A percentile compares a stretch with the other conserved stretches of the same genome.
phyloP scores from a whole-genome alignment of 2,888 invertebrate species.

The Dastarcus helophoroides region DNA sequence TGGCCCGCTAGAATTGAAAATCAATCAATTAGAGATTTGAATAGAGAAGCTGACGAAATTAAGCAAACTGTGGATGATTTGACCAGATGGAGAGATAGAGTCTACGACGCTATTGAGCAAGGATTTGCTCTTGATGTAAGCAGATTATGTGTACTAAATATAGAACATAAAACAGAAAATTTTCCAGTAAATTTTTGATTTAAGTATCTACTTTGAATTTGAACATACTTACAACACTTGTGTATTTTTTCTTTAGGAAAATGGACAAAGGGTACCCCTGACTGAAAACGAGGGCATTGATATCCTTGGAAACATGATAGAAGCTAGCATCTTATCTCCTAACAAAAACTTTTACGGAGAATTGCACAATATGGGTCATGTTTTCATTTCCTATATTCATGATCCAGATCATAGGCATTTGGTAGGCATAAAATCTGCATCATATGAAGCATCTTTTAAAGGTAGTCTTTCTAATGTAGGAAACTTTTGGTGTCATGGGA shows the following conservation, averaged over 20 bases:
- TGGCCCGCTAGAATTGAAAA: slow-evolving; percentile 61
- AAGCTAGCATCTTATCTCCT: slow-evolving; percentile 56
- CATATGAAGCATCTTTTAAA: too few species aligned
- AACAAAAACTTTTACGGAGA: slow-evolving; percentile 65
- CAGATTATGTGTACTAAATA: too few species aligned
- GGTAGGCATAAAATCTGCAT: too few species aligned
- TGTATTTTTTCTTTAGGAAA: slow-evolving; percentile 42
- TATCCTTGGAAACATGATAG: slow-evolving; percentile 67
- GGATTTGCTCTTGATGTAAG: slow-evolving; percentile 47
- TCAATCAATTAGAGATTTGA: slow-evolving; percentile 47
- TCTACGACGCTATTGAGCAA: slow-evolving; percentile 56
- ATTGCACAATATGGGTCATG: slow-evolving; percentile 73
- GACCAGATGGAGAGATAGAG: slow-evolving; percentile 64
- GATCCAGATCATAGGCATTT: slow-evolving; percentile 69
- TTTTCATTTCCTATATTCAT: slow-evolving; percentile 63
- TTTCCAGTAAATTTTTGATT: too few species aligned
- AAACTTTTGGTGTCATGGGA: slow-evolving; percentile 71
- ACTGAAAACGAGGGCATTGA: slow-evolving; percentile 65
- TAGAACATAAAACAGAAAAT: too few species aligned
- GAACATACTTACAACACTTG: not conserved
- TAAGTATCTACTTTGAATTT: too few species aligned
- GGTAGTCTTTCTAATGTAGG: too few species aligned
- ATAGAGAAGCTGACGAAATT: slow-evolving; percentile 57
- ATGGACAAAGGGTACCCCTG: slow-evolving; percentile 44
- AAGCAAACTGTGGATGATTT: slow-evolving; percentile 54